Evolutionary conservation across 2,113 vertebrate species (phyloP), one percentile per base, ranked within the genome.

Genomic region (Polypterus senegalus): DNA sequence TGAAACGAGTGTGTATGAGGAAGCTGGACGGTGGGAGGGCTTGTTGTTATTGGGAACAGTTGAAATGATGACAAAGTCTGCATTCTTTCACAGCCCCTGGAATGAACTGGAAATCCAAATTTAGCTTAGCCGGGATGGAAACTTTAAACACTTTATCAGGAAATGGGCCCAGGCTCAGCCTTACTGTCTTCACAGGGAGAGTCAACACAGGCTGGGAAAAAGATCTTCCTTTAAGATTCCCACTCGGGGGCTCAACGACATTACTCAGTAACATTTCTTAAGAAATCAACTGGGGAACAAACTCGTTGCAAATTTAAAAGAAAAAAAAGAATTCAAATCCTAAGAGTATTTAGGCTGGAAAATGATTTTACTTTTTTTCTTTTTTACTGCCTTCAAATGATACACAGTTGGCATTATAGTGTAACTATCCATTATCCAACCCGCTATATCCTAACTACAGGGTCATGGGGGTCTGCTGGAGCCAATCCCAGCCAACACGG

Each of bases 111-210:
- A 54, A 57, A 57, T 57, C 59, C 64, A 62, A 66, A 66, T 62
- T 58, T 66, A 59, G 60, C 56, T 10, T 10, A 4, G 49, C 47
- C 56, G 11, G 65, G 51, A 62, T 58, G 60, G 65, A 66, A 66
- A 66, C 57, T 59, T 52, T 66, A 47, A 57, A 54, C 53, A 5
- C 60, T 59, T 62, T 55, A 47, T 62, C 65, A 62, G 60, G 65
- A 66, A 66, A 62, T 58, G 61, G 55, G 60, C 46, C 48, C 7
- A 10, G 51, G 51, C 9, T 44, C 51, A 7, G 7, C 51, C 3
- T 10, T 52, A 10, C 51, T 10, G 10, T 53, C 11, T 46, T 62
- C 65, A 66, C 44, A 47, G 55, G 49, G 44, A 9, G 27, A 27
- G 27, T 27, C 27, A 27, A 27, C 27, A 27, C 27, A 27, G 27